phyloP scores from a whole-genome alignment of 1,140 invertebrate species.

The Polypedilum pembai region DNA sequence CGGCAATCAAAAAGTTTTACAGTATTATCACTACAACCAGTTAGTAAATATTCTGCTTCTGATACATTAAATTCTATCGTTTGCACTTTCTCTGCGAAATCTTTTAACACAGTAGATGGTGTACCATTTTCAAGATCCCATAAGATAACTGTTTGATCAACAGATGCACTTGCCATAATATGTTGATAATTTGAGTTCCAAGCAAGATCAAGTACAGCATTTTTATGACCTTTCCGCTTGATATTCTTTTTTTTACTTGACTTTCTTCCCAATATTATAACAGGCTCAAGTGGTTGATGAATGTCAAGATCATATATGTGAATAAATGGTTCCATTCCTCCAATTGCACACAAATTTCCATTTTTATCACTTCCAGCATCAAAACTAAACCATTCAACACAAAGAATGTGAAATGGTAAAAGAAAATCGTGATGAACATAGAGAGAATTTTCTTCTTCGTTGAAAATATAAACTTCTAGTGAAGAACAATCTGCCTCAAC shows the following conservation, averaged over 20 bases:
- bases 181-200: constrained; percentile 81
- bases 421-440: constrained; percentile 92
- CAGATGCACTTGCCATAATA: constrained; percentile 84
- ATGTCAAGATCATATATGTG: constrained; percentile 94
- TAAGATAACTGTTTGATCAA: constrained; percentile 77
- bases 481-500: constrained; percentile 75
- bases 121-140: constrained; percentile 84
- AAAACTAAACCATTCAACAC: constrained; percentile 86
- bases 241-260: constrained; percentile 64
- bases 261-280: constrained; percentile 68
- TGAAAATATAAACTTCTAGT: constrained; percentile 89
- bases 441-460: constrained; percentile 76
- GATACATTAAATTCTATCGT: constrained; percentile 78
- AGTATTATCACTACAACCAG: constrained; percentile 60
- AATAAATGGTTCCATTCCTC: constrained; percentile 84
- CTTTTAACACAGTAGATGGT: constrained; percentile 62
- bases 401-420: constrained; percentile 79
- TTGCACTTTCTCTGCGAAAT: constrained; percentile 79
- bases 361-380: constrained; percentile 51
- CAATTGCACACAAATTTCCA: constrained; percentile 86
- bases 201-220: constrained; percentile 83
- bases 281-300: constrained; percentile 80
- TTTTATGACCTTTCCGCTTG: constrained; percentile 67
- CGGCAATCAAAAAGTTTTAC: constrained; percentile 76
- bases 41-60: constrained; percentile 71